Percentiles rank a stretch among this genome's conserved stretches.
Conservation (phyloP, 2,888 invertebrate species). For the Mimas tiliae region DNA sequence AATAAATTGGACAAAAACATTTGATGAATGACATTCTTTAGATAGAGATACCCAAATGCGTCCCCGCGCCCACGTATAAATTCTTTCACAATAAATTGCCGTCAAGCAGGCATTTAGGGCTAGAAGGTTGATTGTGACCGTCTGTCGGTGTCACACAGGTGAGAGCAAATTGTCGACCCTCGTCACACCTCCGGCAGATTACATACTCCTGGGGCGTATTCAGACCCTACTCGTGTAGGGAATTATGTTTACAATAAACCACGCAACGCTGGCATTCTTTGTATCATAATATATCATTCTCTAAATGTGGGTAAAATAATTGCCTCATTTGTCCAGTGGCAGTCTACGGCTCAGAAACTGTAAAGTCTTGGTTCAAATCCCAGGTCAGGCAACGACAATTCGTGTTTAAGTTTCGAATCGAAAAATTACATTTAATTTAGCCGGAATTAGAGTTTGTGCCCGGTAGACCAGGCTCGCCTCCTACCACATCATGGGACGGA, state of each 20-base stretch:
- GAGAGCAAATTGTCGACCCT: constrained; percentile 62
- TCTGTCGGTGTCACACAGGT: constrained; percentile 53
- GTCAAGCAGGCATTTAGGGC: constrained; percentile 45
- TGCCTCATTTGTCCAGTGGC: neutral
- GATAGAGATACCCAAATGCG: neutral
- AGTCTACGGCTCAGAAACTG: too few relatives aligned
- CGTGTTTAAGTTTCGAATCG: too few relatives aligned
- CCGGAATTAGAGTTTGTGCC: too few relatives aligned
- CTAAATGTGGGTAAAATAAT: neutral
- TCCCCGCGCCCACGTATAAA: constrained; percentile 28
- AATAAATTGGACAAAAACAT: too few relatives aligned
- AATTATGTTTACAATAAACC: neutral
- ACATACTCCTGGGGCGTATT: constrained; percentile 35
- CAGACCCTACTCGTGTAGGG: constrained; percentile 9
- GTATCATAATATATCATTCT: neutral
- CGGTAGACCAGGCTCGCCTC: too few relatives aligned
- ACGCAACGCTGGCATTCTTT: neutral
- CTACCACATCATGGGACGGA: too few relatives aligned
- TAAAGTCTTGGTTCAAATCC: too few relatives aligned
- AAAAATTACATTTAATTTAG: too few relatives aligned
- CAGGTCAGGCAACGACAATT: too few relatives aligned
- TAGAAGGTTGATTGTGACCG: constrained; percentile 38
- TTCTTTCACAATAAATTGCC: constrained; percentile 48
- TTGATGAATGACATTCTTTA: too few relatives aligned
- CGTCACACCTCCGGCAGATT: constrained; percentile 54